A percentile compares a stretch with the other conserved stretches of the same genome.
phyloP scores from a whole-genome alignment of 2,113 vertebrate species.

The Cyphomyrus discorhynchus region DNA sequence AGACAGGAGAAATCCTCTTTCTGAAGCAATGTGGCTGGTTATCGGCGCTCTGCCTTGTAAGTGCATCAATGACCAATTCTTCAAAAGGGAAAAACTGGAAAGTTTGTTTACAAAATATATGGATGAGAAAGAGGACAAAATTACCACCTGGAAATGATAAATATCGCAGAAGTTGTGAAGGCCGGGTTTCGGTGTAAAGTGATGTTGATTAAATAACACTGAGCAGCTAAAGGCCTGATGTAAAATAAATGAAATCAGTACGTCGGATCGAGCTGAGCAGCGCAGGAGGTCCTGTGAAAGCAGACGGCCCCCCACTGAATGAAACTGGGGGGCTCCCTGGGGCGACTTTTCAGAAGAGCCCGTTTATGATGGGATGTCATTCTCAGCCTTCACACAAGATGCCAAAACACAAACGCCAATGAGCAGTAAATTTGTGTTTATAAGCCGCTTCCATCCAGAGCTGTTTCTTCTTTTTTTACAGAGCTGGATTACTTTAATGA shows the following conservation, averaged over 20 bases:
- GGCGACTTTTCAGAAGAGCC: background rate
- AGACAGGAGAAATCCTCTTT: background rate
- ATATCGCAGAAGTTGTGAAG: background rate
- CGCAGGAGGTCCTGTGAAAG: background rate
- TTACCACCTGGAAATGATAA: background rate
- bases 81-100: background rate
- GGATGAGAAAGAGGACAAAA: background rate
- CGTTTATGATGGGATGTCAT: background rate
- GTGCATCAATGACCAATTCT: background rate
- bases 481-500: background rate
- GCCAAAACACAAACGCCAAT: background rate
- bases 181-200: background rate
- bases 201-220: slow-evolving; percentile 2
- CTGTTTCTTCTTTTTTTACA: background rate
- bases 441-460: background rate
- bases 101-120: background rate
- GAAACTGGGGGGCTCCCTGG: background rate
- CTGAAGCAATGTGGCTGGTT: background rate
- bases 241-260: background rate
- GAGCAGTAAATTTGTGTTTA: background rate
- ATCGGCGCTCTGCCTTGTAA: background rate
- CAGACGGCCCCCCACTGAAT: background rate
- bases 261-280: background rate
- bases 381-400: background rate
- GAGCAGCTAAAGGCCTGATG: too few relatives aligned